phyloP scores from a whole-genome alignment of 1,140 invertebrate species.

The Calliphora vicina region DNA sequence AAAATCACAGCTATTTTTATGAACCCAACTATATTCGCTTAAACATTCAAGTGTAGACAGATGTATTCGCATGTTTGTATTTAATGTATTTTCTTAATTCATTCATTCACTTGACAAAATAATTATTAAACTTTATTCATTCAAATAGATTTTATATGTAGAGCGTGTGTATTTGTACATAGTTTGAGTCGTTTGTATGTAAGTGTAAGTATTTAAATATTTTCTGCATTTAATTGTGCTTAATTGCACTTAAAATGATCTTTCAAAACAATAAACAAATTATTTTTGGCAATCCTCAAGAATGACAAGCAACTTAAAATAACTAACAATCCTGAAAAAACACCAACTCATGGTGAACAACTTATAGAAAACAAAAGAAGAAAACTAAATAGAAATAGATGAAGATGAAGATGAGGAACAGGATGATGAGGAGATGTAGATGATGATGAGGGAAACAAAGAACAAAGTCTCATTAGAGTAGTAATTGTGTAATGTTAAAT shows the following conservation, averaged over 20 bases:
- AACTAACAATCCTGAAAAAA: neutral
- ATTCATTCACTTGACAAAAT: neutral
- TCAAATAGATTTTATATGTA: neutral
- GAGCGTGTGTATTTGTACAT: neutral
- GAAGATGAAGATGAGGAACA: neutral
- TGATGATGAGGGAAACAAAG: too few relatives aligned
- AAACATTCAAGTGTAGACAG: too few relatives aligned
- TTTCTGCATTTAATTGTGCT: slow-evolving; percentile 26
- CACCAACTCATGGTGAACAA: neutral
- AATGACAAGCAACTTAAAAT: neutral
- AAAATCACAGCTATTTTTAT: too few relatives aligned
- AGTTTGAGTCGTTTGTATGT: neutral
- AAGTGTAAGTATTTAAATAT: neutral
- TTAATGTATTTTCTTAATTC: slow-evolving; percentile 1
- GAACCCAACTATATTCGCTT: too few relatives aligned
- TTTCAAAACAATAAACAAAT: slow-evolving; percentile 32
- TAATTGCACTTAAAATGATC: slow-evolving; percentile 33
- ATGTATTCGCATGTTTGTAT: neutral
- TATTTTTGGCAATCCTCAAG: slow-evolving; percentile 14
- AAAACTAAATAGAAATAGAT: neutral
- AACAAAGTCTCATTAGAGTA: slow-evolving; percentile 2
- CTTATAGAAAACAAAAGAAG: neutral
- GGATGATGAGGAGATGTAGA: neutral
- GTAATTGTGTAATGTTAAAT: neutral
- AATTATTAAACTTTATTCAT: slow-evolving; percentile 2